Evolutionary conservation across 2,113 vertebrate species (phyloP).

Genomic region (Poecilia latipinna): DNA sequence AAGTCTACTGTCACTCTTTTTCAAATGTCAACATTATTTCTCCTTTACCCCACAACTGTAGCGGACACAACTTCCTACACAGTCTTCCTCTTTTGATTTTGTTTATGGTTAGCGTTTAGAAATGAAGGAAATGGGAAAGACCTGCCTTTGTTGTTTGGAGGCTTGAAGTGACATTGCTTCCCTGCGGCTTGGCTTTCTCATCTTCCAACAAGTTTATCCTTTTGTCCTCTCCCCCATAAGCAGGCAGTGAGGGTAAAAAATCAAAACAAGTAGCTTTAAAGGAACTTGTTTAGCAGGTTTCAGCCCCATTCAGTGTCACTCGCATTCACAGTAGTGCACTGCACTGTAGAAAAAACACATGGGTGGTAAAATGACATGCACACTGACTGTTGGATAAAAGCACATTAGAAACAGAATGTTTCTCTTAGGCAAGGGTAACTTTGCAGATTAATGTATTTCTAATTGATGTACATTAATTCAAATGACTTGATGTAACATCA

Average conservation of each 20-base stretch:
- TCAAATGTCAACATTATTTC: not conserved
- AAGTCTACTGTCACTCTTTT: not conserved
- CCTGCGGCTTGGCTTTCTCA: slow-evolving; percentile 34
- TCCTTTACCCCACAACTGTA: not conserved
- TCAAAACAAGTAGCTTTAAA: slow-evolving; percentile 46
- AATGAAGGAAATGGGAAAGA: not conserved
- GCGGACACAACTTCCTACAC: slow-evolving; percentile 47
- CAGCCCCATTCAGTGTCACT: slow-evolving; percentile 27
- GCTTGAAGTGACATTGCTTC: slow-evolving; percentile 1
- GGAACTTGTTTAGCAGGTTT: slow-evolving; percentile 74
- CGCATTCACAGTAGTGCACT: slow-evolving; percentile 14
- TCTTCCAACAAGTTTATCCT: slow-evolving; percentile 33
- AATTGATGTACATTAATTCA: slow-evolving; percentile 35
- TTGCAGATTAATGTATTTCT: slow-evolving; percentile 13
- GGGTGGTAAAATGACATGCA: slow-evolving; percentile 27
- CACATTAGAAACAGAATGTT: slow-evolving; percentile 24
- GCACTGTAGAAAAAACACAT: slow-evolving; percentile 18
- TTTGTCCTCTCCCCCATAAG: slow-evolving; percentile 43
- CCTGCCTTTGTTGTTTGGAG: not conserved
- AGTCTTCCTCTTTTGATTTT: slow-evolving; percentile 49
- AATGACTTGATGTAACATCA: slow-evolving; percentile 23
- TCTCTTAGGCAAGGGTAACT: slow-evolving; percentile 23
- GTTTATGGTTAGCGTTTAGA: slow-evolving; percentile 3
- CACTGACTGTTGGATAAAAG: slow-evolving; percentile 36
- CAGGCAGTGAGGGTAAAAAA: slow-evolving; percentile 37